Percentiles rank a stretch among this genome's conserved stretches.
Evolutionary conservation across 1,140 invertebrate genomes (phyloP).

Genomic region (Zaprionus capensis): DNA sequence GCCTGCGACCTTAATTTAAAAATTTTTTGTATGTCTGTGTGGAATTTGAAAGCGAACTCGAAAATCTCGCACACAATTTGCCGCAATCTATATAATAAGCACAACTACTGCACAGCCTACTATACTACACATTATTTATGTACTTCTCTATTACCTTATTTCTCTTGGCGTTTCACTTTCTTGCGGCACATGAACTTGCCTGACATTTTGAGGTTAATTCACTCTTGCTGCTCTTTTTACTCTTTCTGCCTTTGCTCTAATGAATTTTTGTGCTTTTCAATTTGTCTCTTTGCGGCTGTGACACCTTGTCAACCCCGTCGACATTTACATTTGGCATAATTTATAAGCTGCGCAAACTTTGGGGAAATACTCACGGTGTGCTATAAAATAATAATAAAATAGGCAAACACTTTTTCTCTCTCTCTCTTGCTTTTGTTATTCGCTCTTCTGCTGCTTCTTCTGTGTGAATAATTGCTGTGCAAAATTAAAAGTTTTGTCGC

Average conservation of each 20-base stretch:
- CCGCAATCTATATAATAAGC: constrained; percentile 8
- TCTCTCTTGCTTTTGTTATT: neutral
- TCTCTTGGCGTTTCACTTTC: constrained; percentile 18
- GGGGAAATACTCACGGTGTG: neutral
- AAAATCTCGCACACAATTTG: constrained; percentile 23
- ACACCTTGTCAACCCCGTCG: neutral
- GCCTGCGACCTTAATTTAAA: constrained; percentile 41
- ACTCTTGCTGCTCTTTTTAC: constrained; percentile 2
- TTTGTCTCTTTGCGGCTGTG: constrained; percentile 13
- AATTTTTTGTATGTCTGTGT: constrained; percentile 11
- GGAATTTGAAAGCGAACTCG: constrained; percentile 26
- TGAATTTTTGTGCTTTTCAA: constrained; percentile 11
- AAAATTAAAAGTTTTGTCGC: constrained; percentile 49
- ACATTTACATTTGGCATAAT: constrained; percentile 8
- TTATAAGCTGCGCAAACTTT: neutral
- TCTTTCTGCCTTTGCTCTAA: neutral
- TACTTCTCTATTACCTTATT: neutral
- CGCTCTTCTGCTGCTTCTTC: neutral
- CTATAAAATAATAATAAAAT: constrained; percentile 7
- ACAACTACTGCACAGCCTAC: neutral
- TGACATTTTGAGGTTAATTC: constrained; percentile 24
- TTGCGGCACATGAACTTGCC: constrained; percentile 28
- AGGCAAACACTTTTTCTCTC: neutral
- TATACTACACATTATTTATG: neutral
- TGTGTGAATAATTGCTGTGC: constrained; percentile 47